Evolutionary conservation across 1,140 invertebrate species (phyloP), one percentile per base, ranked within the genome.

Genomic region (Lycorma delicatula): DNA sequence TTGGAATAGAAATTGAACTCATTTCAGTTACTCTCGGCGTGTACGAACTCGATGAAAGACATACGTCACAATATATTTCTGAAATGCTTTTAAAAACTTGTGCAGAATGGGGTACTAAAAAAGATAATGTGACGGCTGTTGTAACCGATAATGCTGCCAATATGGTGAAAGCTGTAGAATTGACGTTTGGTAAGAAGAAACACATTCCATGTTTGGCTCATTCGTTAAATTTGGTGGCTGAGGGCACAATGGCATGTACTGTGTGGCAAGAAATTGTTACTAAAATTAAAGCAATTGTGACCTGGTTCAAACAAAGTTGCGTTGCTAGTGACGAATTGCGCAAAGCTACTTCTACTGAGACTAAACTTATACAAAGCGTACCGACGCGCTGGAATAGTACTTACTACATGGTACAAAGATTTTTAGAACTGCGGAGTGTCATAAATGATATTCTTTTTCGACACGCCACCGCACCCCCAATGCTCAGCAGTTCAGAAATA

Each of bases 71-170:
- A 25, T 61, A 65, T 60, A 41, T 69, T 26, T 50, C 58, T 31
- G 56, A 62, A 12, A 50, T 50, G 57, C 27, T 64, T 26, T 23
- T 54, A 36, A 58, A 61, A 50, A 54, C 51, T 31, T 64, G 69
- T 68, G 46, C 53, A 26, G 67, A 73, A 28, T 76, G 71, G 70
- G 56, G 62, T 6, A 64, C 73, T 38, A 54, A 64, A 50, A 66
- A 59, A 51, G 63, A 70, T 31, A 74, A 70, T 63, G 63, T 74
- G 18, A 57, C 68, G 9, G 68, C 65, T 52, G 65, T 74, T 16
- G 70, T 70, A 16, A 72, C 70, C 12, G 70, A 75, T 64, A 74
- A 71, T 58, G 70, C 66, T 23, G 64, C 68, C n/a, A 72, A 72
- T 61, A 72, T 74, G 50, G 61, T 66, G 16, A 70, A 68, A 60